Evolutionary conservation across 2,888 invertebrate genomes (phyloP), one percentile per base, ranked within the genome.

Genomic region (Eupithecia tripunctaria): DNA sequence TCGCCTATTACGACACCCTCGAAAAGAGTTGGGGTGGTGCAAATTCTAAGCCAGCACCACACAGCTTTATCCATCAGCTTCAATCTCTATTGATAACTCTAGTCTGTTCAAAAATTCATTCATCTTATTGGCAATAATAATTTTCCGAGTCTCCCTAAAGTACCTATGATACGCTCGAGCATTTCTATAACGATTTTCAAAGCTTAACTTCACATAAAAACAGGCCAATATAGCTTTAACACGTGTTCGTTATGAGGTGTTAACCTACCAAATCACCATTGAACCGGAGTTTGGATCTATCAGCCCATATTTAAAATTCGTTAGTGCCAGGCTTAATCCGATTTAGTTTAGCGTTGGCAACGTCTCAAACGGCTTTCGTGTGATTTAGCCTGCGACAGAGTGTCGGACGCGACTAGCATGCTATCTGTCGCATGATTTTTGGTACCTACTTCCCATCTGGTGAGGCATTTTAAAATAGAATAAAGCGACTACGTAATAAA

Each of bases 221-320:
- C 59, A 18, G 27, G 27, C 59, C 27, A 27, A 5, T 51, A 21
- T 21, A 51, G 10, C 8, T 51, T 12, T 3, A 47, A 14, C n/a
- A 43, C 47, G 0, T n/a, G 51, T 51, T 56, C 25, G 21, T 56
- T 25, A 56, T 56, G 56, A 56, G 56, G 21, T 56, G 29, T 18
- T 18, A 7, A 60, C 29, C 15, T 18, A 56, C 63, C 36, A 21
- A 64, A 74, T 73, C 74, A 70, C 63, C 38, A 74, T 72, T 62
- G 73, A 77, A 81, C 79, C 80, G 67, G 76, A n/a, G 83, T 51
- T 51, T 83, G 66, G 67, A 78, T 79, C 82, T 84, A 85, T 85
- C 86, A 85, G 85, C 83, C 88, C 85, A 85, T 88, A 89, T 89
- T 88, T 89, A 88, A 88, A 89, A 88, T 87, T 88, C 87, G 86